phyloP scores from a whole-genome alignment of 2,888 invertebrate species.

The Drosophila subquinaria region DNA sequence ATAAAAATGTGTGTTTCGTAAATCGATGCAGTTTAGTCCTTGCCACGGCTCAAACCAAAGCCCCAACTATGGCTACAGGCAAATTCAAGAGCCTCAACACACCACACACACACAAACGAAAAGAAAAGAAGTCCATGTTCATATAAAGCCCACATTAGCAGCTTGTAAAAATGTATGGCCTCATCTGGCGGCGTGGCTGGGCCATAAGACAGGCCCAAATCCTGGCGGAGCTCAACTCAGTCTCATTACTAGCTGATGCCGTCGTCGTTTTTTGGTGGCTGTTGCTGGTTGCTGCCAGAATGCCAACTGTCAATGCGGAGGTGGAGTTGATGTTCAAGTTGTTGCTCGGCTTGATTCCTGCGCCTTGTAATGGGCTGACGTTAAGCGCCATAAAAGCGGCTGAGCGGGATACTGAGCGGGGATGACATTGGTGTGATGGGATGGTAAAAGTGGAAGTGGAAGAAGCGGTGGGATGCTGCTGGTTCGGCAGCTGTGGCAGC shows the following conservation, averaged over 20 bases:
- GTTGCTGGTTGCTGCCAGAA: conserved; percentile 30
- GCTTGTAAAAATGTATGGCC: conserved; percentile 71
- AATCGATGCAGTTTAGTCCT: conserved; percentile 23
- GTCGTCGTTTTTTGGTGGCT: conserved; percentile 26
- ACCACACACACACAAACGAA: conserved; percentile 1
- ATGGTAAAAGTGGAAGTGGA: no score
- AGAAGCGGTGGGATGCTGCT: neutral
- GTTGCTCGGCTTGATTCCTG: conserved; percentile 40
- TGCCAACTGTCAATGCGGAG: conserved; percentile 58
- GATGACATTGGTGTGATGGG: neutral
- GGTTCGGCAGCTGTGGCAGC: conserved; percentile 29
- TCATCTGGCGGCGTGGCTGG: conserved; percentile 40
- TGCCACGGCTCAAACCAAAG: conserved; percentile 14
- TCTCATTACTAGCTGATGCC: conserved; percentile 60
- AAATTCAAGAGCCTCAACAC: conserved; percentile 26
- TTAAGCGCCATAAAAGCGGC: conserved; percentile 60
- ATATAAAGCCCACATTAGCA: conserved; percentile 66
- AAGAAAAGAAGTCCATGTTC: conserved; percentile 30
- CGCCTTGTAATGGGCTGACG: conserved; percentile 47
- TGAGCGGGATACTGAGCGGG: neutral
- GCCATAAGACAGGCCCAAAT: conserved; percentile 44
- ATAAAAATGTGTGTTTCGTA: conserved; percentile 21
- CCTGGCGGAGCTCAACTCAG: conserved; percentile 29
- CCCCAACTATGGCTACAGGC: conserved; percentile 29
- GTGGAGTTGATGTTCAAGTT: conserved; percentile 21